phyloP scores from a whole-genome alignment of 2,797 vertebrate genomes.

The Strix occidentalis region DNA sequence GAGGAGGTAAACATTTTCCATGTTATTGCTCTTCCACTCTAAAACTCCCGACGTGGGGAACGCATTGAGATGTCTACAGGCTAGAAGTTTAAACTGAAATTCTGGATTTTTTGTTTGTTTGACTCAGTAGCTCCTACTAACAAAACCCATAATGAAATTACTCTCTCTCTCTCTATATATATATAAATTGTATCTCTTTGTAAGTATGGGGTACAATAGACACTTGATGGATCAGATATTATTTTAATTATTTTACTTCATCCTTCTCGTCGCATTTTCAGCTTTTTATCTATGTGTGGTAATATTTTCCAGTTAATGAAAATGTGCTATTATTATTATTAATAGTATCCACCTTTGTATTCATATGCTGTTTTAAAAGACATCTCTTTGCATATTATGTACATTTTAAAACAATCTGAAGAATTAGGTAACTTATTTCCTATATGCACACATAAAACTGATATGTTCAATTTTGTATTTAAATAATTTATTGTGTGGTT shows the following conservation, averaged over 20 bases:
- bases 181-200: background rate
- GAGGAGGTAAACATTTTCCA: background rate
- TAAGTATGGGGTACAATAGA: background rate
- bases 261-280: background rate
- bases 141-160: background rate
- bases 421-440: background rate
- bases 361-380: background rate
- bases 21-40: background rate
- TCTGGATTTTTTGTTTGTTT: background rate
- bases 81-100: background rate
- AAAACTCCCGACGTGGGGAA: background rate
- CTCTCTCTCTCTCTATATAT: background rate
- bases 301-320: background rate
- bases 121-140: background rate
- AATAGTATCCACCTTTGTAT: background rate
- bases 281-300: background rate
- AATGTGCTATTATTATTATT: background rate
- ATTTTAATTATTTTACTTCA: background rate
- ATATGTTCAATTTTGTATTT: background rate
- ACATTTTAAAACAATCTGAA: background rate
- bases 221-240: background rate
- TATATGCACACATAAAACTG: background rate
- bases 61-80: background rate
- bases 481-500: background rate
- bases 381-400: background rate